Percentiles rank a stretch among this genome's conserved stretches.
phyloP scores from a whole-genome alignment of 2,888 invertebrate genomes.

The Boloria selene region DNA sequence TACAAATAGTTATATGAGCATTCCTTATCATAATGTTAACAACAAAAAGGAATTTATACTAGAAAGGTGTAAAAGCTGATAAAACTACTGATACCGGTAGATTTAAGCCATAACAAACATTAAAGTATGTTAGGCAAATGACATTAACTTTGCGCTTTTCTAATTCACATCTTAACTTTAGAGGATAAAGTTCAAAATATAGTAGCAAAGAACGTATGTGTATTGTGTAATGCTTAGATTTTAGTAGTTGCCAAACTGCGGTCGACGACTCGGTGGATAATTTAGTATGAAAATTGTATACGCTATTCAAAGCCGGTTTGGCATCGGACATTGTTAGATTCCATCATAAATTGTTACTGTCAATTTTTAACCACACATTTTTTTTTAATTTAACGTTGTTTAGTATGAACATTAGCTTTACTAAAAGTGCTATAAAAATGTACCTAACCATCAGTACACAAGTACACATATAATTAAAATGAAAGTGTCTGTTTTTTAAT shows the following conservation, averaged over 20 bases:
- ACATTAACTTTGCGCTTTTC: conserved; percentile 12
- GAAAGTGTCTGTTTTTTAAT: too few relatives aligned
- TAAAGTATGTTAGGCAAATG: conserved; percentile 27
- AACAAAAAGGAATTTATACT: conserved; percentile 39
- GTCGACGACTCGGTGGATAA: conserved; percentile 34
- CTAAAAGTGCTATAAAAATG: too few relatives aligned
- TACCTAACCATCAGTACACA: too few relatives aligned
- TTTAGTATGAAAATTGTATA: conserved; percentile 26
- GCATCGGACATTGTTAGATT: conserved; percentile 13
- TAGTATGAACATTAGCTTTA: too few relatives aligned
- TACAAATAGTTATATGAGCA: conserved; percentile 33
- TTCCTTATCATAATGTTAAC: conserved; percentile 33
- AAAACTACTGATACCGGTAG: conserved; percentile 38
- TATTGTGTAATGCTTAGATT: conserved; percentile 31
- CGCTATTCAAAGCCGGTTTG: conserved; percentile 20
- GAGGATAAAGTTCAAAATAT: conserved; percentile 15
- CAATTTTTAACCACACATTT: background rate
- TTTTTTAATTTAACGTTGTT: too few relatives aligned
- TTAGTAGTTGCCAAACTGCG: conserved; percentile 39
- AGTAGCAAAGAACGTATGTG: background rate
- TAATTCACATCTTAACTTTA: background rate
- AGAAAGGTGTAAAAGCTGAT: conserved; percentile 41
- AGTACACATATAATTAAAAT: too few relatives aligned
- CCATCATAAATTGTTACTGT: conserved; percentile 2
- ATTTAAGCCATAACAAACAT: conserved; percentile 43